Conservation (phyloP, 2,888 invertebrate species). For the Ophonus ardosiacus region DNA sequence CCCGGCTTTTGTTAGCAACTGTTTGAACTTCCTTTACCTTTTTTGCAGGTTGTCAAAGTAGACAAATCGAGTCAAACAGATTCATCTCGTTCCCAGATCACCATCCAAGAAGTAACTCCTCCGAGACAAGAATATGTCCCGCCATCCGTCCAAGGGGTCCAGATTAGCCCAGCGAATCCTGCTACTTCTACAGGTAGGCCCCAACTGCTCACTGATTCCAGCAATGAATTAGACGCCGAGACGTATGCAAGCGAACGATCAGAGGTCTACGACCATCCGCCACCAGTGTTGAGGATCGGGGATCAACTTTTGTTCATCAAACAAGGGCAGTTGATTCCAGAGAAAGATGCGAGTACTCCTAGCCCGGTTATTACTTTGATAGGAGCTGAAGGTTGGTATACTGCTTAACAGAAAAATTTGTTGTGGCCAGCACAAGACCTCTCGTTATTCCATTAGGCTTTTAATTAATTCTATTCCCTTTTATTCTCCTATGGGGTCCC, state of each 20-base stretch:
- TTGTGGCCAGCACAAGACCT: too few relatives aligned
- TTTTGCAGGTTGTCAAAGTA: constrained; percentile 44
- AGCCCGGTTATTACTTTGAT: constrained; percentile 74
- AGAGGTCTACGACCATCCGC: constrained; percentile 73
- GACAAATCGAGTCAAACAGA: constrained; percentile 65
- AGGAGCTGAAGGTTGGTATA: constrained; percentile 74
- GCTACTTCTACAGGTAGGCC: constrained; percentile 69
- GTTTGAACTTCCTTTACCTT: not conserved
- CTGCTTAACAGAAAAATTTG: too few relatives aligned
- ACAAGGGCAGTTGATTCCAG: constrained; percentile 72
- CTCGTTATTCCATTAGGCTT: too few relatives aligned
- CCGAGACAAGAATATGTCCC: constrained; percentile 74
- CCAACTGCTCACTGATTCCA: constrained; percentile 1
- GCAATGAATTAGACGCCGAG: constrained; percentile 70
- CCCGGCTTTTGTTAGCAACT: too few relatives aligned
- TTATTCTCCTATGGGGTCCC: too few relatives aligned
- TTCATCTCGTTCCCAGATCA: constrained; percentile 71
- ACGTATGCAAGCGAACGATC: constrained; percentile 73
- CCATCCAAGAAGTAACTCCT: constrained; percentile 81
- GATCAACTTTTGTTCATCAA: constrained; percentile 74
- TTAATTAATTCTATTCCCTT: too few relatives aligned
- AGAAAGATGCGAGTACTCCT: constrained; percentile 73
- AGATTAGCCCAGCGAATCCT: constrained; percentile 76
- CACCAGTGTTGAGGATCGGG: constrained; percentile 74
- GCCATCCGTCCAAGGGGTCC: constrained; percentile 69